Evolutionary conservation across 2,797 vertebrate genomes (phyloP).

Genomic region (Poeciliopsis infans): DNA sequence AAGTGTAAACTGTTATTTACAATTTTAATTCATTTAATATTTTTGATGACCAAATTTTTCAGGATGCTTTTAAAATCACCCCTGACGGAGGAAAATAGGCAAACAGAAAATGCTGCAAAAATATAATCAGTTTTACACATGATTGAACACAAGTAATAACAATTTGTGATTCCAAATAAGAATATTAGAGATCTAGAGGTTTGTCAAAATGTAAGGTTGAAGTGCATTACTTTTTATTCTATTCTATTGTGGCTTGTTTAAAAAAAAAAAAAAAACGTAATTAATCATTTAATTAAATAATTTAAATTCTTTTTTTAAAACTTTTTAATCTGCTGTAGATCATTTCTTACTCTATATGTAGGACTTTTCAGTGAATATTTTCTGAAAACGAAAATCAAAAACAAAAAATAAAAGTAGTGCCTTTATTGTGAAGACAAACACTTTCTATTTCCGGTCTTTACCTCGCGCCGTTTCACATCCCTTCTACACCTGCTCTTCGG

Average conservation of each 20-base stretch:
- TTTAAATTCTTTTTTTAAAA: background rate
- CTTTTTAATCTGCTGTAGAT: background rate
- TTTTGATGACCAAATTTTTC: background rate
- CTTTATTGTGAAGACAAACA: slow-evolving; percentile 44
- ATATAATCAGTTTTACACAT: background rate
- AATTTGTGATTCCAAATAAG: background rate
- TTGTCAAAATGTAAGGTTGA: background rate
- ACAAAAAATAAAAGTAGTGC: background rate
- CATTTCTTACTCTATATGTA: background rate
- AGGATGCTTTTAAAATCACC: background rate
- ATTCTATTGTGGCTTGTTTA: background rate
- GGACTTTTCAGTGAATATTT: background rate
- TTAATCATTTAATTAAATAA: background rate
- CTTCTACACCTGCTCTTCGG: slow-evolving; percentile 44
- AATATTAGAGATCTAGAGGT: background rate
- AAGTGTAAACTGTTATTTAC: background rate
- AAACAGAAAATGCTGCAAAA: background rate
- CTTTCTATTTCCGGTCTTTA: slow-evolving; percentile 23
- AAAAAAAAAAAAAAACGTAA: background rate
- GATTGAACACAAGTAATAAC: background rate
- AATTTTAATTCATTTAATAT: background rate
- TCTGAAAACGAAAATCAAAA: background rate
- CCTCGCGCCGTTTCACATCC: slow-evolving; percentile 3
- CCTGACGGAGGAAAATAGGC: background rate
- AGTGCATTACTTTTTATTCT: background rate